phyloP scores from a whole-genome alignment of 92 coral and sea anemone species.

The Nematostella vectensis region DNA sequence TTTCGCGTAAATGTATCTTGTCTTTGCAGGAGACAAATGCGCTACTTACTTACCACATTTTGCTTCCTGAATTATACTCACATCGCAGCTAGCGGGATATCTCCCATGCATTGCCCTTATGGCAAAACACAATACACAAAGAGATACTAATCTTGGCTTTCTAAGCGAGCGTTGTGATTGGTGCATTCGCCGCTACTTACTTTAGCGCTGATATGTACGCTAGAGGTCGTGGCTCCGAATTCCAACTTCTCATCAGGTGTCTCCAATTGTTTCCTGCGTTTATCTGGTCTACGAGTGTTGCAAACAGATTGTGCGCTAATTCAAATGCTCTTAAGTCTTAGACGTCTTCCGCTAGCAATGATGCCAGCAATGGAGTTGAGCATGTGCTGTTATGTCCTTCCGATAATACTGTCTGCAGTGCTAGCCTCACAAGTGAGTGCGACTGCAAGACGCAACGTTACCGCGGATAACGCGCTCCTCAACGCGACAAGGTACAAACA shows the following conservation, averaged over 20 bases:
- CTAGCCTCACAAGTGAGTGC: not conserved
- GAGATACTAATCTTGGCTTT: conserved; percentile 25
- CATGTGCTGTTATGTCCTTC: conserved; percentile 12
- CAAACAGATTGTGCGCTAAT: conserved; percentile 55
- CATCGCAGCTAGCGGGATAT: too few relatives aligned
- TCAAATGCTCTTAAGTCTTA: conserved; percentile 25
- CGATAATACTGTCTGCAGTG: conserved; percentile 11
- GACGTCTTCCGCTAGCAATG: conserved; percentile 26
- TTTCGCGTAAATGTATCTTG: too few relatives aligned
- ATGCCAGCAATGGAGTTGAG: conserved; percentile 7
- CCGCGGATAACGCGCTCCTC: too few relatives aligned
- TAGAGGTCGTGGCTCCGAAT: conserved; percentile 30
- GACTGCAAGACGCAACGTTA: not conserved
- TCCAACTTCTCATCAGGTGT: conserved; percentile 39
- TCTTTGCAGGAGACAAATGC: too few relatives aligned
- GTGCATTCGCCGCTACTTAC: not conserved
- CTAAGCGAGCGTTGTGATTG: conserved; percentile 12
- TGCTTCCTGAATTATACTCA: too few relatives aligned
- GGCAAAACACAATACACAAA: conserved; percentile 24
- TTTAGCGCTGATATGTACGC: conserved; percentile 16
- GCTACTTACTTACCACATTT: too few relatives aligned
- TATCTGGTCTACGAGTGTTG: conserved; percentile 50
- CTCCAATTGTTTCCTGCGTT: conserved; percentile 45
- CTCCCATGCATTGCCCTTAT: not conserved
- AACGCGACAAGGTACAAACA: conserved; percentile 3